These are phyloP conservation scores for Apus apus DNA, from an alignment of 2,113 vertebrate genomes.

Conservation along the genomic window DNA sequence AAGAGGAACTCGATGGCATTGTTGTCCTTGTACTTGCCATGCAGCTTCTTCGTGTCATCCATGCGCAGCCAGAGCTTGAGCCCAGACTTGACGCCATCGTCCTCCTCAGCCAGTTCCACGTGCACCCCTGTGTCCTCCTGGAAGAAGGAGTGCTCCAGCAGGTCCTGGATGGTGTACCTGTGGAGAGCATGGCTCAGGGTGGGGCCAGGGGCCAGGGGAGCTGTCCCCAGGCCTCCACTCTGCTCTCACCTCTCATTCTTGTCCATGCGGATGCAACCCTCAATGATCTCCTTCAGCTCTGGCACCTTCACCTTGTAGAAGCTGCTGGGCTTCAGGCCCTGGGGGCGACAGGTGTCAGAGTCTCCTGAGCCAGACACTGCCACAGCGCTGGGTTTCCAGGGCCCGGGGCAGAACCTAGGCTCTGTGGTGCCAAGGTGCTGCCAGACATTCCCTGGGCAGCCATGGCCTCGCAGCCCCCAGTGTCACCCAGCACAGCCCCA, in stretches of 20 bases:
- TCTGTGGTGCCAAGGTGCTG: fast-evolving
- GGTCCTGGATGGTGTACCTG: slow-evolving; percentile 95
- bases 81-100: slow-evolving; percentile 86
- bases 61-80: slow-evolving; percentile 96
- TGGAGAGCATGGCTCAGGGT: background rate
- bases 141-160: slow-evolving; percentile 94
- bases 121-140: slow-evolving; percentile 93
- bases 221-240: background rate
- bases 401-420: background rate
- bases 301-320: slow-evolving; percentile 98
- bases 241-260: slow-evolving; percentile 89
- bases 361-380: background rate
- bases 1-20: slow-evolving; percentile 97
- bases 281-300: slow-evolving; percentile 97
- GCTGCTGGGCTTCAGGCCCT: slow-evolving; percentile 97
- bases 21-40: slow-evolving; percentile 94
- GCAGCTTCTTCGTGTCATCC: slow-evolving; percentile 90
- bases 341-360: background rate
- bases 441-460: fast-evolving
- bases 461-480: fast-evolving
- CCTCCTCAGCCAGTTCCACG: slow-evolving; percentile 93
- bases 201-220: fast-evolving
- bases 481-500: background rate
- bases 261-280: slow-evolving; percentile 95
- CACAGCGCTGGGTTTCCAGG: fast-evolving